Evolutionary conservation across 1,140 invertebrate genomes (phyloP), one percentile per base, ranked within the genome.

Genomic region (Brachionus paranguensis): DNA sequence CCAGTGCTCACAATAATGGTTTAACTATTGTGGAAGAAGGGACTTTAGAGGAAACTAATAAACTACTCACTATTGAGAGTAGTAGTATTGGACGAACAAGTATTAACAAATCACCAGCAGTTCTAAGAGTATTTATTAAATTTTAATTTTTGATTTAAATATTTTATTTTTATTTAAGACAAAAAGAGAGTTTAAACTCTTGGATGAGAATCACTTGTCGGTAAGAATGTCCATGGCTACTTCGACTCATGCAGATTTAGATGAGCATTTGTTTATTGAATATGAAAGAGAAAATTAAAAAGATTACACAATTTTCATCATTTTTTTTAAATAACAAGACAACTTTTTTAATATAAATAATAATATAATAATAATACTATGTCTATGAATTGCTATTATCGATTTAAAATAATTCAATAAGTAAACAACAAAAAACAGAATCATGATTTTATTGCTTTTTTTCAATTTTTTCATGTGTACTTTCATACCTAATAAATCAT

Each of bases 221-320:
- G 5, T 81, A 3, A 81, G 43, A 81, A 81, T 68, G 78, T 81
- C 10, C 29, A 81, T 81, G 78, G 55, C 78, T 20, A 81, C 78
- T 33, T 64, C 78, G 2, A 81, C 53, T 33, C 55, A 81, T 81
- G 11, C 33, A 3, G 12, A 27, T 43, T 47, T 81, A 10, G 78
- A 81, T 27, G 78, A 81, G 78, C 78, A 81, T 68, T 81, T 81
- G 20, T 81, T 11, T 27, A 68, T 81, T 64, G 78, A 81, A 68
- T 81, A 81, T 68, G 78, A 81, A 76, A 47, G 47, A 50, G 72
- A 76, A 50, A 76, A 50, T 76, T 76, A 76, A 50, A 27, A 12
- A 20, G 14, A 11, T 50, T 45, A 27, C 11, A 29, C 2, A 43
- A 43, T 45, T 17, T 74, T 45, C 0, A 55, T 74, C 5, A 12